Percentiles rank a stretch among this genome's conserved stretches.
Conservation (phyloP, 2,888 invertebrate species). For the Auanema sp. region DNA sequence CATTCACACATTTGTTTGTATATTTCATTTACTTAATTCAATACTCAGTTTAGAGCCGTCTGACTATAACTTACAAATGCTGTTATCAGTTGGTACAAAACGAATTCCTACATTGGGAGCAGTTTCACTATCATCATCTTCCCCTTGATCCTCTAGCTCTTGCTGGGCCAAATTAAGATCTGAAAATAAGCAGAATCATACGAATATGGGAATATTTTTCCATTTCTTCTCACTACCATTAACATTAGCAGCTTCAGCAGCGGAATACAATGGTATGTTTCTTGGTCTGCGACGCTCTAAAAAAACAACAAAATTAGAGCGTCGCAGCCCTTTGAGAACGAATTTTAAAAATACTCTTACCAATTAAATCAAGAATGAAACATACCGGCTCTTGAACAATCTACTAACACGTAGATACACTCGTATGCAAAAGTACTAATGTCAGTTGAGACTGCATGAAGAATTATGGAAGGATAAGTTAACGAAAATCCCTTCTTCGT, state of each 20-base stretch:
- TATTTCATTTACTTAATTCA: constrained; percentile 71
- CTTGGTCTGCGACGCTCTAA: constrained; percentile 34
- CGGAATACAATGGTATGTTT: constrained; percentile 32
- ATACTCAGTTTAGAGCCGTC: neutral
- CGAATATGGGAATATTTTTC: constrained; percentile 1
- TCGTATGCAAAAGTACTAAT: constrained; percentile 72
- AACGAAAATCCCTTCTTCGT: constrained; percentile 72
- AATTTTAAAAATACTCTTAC: neutral
- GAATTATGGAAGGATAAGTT: constrained; percentile 76
- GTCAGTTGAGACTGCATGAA: constrained; percentile 79
- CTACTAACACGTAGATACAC: constrained; percentile 77
- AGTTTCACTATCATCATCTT: constrained; percentile 36
- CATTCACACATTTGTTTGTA: constrained; percentile 78
- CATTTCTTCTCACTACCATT: constrained; percentile 27
- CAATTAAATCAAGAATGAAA: constrained; percentile 4
- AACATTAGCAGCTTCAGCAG: constrained; percentile 33
- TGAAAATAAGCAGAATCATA: constrained; percentile 23
- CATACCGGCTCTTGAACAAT: constrained; percentile 67
- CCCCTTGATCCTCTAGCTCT: constrained; percentile 36
- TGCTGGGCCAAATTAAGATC: constrained; percentile 37
- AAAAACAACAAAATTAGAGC: constrained; percentile 21
- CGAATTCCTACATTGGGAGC: constrained; percentile 43
- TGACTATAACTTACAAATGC: constrained; percentile 31
- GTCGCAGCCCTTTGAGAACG: constrained; percentile 2
- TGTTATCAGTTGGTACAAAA: constrained; percentile 49